A percentile compares a stretch with the other conserved stretches of the same genome.
Conservation (phyloP, 2,888 invertebrate genomes). For the Morpho deidamia region DNA sequence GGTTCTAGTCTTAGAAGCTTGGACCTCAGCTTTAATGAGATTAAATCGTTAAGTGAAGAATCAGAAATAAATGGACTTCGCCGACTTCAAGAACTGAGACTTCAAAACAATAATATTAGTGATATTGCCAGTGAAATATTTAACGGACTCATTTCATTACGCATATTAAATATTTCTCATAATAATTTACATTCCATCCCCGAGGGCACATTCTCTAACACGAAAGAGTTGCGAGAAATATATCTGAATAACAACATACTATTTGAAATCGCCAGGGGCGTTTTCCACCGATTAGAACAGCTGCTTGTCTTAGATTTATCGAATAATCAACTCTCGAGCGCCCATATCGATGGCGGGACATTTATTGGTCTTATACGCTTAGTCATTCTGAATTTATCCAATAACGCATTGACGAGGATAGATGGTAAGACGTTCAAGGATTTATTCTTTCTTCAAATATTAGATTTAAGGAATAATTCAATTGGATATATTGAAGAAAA, state of each 20-base stretch:
- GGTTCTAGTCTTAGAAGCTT: constrained; percentile 85
- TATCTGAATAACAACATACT: constrained; percentile 92
- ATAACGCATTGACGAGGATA: constrained; percentile 90
- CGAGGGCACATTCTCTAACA: constrained; percentile 88
- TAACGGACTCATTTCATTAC: constrained; percentile 86
- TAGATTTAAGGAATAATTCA: constrained; percentile 91
- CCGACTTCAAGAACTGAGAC: constrained; percentile 86
- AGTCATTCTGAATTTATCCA: constrained; percentile 91
- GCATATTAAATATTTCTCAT: constrained; percentile 90
- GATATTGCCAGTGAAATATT: constrained; percentile 89
- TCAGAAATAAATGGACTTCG: constrained; percentile 86
- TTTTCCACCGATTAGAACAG: constrained; percentile 91
- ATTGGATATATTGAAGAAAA: constrained; percentile 92
- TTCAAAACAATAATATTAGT: constrained; percentile 90
- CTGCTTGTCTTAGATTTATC: constrained; percentile 91
- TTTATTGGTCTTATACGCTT: constrained; percentile 91
- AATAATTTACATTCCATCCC: constrained; percentile 91
- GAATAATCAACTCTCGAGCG: constrained; percentile 90
- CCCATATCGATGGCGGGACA: constrained; percentile 90
- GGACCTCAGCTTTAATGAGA: constrained; percentile 89
- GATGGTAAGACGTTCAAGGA: constrained; percentile 92
- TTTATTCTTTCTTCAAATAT: constrained; percentile 90
- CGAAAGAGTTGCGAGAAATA: constrained; percentile 89
- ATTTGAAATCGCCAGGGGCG: constrained; percentile 88
- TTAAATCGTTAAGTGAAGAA: constrained; percentile 84